phyloP scores from a whole-genome alignment of 2,888 invertebrate species.

The Ctenicera cuprea region DNA sequence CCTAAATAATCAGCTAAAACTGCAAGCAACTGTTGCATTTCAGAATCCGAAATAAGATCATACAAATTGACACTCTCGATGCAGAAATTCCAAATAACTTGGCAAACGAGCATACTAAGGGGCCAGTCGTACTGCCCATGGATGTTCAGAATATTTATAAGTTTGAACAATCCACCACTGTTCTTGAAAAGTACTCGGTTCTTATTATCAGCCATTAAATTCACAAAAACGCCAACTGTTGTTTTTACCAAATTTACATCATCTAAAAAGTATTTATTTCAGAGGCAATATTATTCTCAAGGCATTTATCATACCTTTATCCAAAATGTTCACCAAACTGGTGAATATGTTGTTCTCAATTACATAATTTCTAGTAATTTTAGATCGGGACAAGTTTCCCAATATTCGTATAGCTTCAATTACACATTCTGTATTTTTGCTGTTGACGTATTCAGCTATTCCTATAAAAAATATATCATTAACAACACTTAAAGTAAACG shows the following conservation, averaged over 20 bases:
- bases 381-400: constrained; percentile 87
- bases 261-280: constrained; percentile 67
- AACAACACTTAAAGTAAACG: not conserved
- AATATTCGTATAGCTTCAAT: constrained; percentile 87
- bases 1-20: constrained; percentile 76
- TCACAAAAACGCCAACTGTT: constrained; percentile 88
- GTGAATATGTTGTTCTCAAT: constrained; percentile 80
- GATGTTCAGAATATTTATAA: constrained; percentile 75
- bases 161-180: constrained; percentile 73
- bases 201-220: constrained; percentile 80
- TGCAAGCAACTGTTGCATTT: constrained; percentile 75
- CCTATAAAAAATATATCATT: constrained; percentile 64
- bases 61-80: constrained; percentile 74
- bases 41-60: constrained; percentile 72
- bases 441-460: constrained; percentile 71
- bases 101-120: constrained; percentile 83
- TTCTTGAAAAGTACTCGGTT: constrained; percentile 75
- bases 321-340: constrained; percentile 76
- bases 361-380: constrained; percentile 79
- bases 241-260: constrained; percentile 84
- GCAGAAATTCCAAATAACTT: constrained; percentile 84
- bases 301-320: constrained; percentile 72
- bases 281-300: not conserved
- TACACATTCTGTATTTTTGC: constrained; percentile 74
- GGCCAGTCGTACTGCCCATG: constrained; percentile 81